Conservation (phyloP, 1,140 invertebrate genomes). For the Drosophila nigrodunni region DNA sequence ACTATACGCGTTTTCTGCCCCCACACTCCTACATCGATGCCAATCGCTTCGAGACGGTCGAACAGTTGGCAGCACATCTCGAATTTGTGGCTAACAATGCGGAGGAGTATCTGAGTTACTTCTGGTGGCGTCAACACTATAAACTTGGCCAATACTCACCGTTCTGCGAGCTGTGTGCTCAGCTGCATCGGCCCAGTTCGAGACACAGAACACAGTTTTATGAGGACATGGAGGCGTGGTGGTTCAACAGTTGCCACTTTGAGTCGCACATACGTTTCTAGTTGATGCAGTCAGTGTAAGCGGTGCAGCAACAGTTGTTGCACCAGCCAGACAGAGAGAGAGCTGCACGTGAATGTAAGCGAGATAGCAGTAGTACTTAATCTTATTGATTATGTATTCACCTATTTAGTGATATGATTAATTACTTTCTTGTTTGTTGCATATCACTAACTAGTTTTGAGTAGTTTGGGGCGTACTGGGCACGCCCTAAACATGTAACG, state of each 20-base stretch:
- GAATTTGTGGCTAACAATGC: slow-evolving; percentile 84
- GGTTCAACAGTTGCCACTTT: slow-evolving; percentile 73
- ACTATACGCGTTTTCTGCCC: slow-evolving; percentile 86
- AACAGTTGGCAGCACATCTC: slow-evolving; percentile 86
- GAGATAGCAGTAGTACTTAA: slow-evolving; percentile 8
- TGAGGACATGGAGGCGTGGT: slow-evolving; percentile 76
- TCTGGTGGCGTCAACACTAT: slow-evolving; percentile 86
- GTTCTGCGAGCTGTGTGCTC: slow-evolving; percentile 78
- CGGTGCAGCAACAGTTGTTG: neutral
- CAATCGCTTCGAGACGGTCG: slow-evolving; percentile 85
- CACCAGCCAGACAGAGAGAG: slow-evolving; percentile 26
- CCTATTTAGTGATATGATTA: too few relatives aligned
- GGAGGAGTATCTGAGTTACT: slow-evolving; percentile 85
- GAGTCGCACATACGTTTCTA: slow-evolving; percentile 55
- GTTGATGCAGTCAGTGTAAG: neutral
- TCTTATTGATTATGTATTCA: neutral
- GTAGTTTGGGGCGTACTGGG: too few relatives aligned
- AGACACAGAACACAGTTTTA: slow-evolving; percentile 67
- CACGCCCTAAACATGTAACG: too few relatives aligned
- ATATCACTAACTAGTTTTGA: too few relatives aligned
- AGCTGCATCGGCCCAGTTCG: slow-evolving; percentile 60
- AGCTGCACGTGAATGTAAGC: slow-evolving; percentile 9
- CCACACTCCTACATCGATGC: slow-evolving; percentile 88
- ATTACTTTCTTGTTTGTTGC: too few relatives aligned
- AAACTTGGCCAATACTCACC: slow-evolving; percentile 58